Evolutionary conservation across 2,888 invertebrate genomes (phyloP), one percentile per base, ranked within the genome.

Genomic region (Calephelis perditalis): DNA sequence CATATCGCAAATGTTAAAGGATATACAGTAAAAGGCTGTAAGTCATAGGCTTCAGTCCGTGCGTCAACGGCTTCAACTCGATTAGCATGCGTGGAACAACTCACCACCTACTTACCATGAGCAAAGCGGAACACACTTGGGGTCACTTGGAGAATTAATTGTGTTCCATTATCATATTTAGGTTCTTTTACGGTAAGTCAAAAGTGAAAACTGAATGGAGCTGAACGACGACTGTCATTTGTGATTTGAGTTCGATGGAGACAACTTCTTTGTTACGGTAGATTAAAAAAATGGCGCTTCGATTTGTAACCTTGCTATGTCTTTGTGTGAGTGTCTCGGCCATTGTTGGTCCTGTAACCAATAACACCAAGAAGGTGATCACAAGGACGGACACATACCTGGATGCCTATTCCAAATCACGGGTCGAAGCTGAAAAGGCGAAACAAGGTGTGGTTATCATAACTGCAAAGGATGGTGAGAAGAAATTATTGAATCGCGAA

Each of bases 401-500:
- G 68, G 92, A 94, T 52, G 94, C 94, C 3, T 92, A 94, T 69
- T 91, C 92, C 7, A 92, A 93, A 69, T 93, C 93, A 26, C 77
- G 72, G 75, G 86, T 77, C 73, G 89, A 78, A 79, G 91, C 81
- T 68, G 91, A 81, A 75, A 87, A 82, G 72, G 83, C 85, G 61
- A 86, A 84, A 67, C 82, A 85, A 75, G 85, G 81, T 65, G 90
- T 82, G 58, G 77, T 84, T 65, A 91, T 86, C 72, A 77, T 84
- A 73, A 91, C 85, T 40, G 88, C 83, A 26, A 88, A 88, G 67
- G 88, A 88, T 64, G 87, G 85, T n/a, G 89, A 86, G 68, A 89
- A 86, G 69, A 85, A 85, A 71, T 84, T 89, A 62, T 67, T 84
- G n/a, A 87, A 88, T 70, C 84, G 89, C 36, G 89, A 90, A 59